Conservation (phyloP, 1,140 invertebrate genomes). For the Caenorhabditis inopinata region DNA sequence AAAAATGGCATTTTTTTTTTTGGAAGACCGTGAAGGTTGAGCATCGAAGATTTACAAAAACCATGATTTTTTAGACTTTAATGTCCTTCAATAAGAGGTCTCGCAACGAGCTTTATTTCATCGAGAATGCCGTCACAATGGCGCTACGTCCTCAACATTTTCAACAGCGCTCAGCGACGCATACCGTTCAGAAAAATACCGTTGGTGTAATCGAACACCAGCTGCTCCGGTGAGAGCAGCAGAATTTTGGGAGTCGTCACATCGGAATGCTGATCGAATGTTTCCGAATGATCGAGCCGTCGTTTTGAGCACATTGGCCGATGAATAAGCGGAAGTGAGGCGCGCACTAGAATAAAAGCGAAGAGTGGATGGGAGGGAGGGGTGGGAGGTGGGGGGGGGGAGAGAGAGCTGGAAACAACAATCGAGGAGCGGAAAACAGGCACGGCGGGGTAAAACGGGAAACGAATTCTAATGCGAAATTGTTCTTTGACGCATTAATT, state of each 20-base stretch:
- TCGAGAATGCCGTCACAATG: too few species aligned
- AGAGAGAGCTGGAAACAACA: background rate
- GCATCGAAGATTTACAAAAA: too few species aligned
- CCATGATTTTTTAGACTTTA: too few species aligned
- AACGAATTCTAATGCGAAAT: slow-evolving; percentile 28
- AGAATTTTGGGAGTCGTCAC: background rate
- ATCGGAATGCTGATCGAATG: slow-evolving; percentile 19
- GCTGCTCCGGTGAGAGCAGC: background rate
- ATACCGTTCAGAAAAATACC: background rate
- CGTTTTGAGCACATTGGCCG: background rate
- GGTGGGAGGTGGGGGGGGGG: too few species aligned
- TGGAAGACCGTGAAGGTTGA: too few species aligned
- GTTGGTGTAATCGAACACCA: slow-evolving; percentile 17
- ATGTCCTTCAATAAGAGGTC: too few species aligned
- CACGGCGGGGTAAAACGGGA: background rate
- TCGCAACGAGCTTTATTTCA: too few species aligned
- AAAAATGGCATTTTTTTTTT: too few species aligned
- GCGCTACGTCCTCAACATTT: too few species aligned
- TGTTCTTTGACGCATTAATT: background rate
- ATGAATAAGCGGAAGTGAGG: background rate
- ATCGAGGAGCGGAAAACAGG: background rate
- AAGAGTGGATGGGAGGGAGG: too few species aligned
- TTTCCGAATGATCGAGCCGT: background rate
- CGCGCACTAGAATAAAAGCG: too few species aligned
- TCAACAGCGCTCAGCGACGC: background rate